A percentile compares a stretch with the other conserved stretches of the same genome.
Conservation (phyloP, 2,113 vertebrate genomes). For the Catharus bicknelli region DNA sequence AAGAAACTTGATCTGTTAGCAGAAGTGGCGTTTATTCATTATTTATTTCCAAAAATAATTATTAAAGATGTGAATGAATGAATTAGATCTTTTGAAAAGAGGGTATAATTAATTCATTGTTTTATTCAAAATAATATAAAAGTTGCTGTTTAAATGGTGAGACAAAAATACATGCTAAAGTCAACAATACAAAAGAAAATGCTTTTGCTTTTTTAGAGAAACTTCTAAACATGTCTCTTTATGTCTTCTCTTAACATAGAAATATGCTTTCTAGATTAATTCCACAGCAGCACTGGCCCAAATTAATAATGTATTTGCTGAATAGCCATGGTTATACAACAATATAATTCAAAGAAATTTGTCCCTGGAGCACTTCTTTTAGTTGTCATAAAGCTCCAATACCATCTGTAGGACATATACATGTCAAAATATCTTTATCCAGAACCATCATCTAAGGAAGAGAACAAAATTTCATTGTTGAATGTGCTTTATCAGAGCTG, state of each 20-base stretch:
- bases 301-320: not conserved
- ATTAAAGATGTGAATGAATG: not conserved
- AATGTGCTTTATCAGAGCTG: not conserved
- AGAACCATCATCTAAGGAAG: not conserved
- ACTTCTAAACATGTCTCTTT: not conserved
- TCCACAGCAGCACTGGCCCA: fast-evolving
- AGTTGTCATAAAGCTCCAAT: not conserved
- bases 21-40: not conserved
- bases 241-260: not conserved
- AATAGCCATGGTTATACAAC: not conserved
- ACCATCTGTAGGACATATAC: fast-evolving
- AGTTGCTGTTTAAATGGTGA: not conserved
- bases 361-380: not conserved
- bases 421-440: not conserved
- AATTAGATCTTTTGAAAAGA: not conserved
- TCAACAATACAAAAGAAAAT: not conserved
- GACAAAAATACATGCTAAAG: not conserved
- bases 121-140: not conserved
- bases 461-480: not conserved
- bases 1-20: not conserved
- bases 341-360: not conserved
- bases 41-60: not conserved
- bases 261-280: not conserved
- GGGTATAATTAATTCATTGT: not conserved
- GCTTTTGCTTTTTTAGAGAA: not conserved